phyloP scores from a whole-genome alignment of 2,888 invertebrate genomes.

The Tricholauxania praeusta region DNA sequence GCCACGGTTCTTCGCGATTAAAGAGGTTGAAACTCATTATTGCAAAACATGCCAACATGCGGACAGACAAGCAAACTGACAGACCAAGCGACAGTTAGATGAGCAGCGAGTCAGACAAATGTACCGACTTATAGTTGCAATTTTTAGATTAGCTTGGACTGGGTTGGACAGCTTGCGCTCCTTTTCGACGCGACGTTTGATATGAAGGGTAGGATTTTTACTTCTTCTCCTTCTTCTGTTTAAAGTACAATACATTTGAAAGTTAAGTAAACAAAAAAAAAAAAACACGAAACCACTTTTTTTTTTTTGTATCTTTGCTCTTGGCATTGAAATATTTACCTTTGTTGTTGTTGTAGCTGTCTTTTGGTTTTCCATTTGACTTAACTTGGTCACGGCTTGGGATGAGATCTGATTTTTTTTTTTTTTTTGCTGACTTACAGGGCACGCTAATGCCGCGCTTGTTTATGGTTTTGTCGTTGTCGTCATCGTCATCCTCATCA shows the following conservation, averaged over 20 bases:
- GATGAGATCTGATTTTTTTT: background rate
- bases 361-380: background rate
- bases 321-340: constrained; percentile 37
- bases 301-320: constrained; percentile 29
- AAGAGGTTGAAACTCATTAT: constrained; percentile 6
- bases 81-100: constrained; percentile 2
- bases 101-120: background rate
- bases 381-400: constrained; percentile 8
- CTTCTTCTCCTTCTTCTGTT: too few relatives aligned
- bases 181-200: background rate
- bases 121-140: constrained; percentile 12
- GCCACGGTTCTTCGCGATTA: background rate
- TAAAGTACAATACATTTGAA: constrained; percentile 7
- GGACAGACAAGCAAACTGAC: constrained; percentile 9
- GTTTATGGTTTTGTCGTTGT: constrained; percentile 22
- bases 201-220: constrained; percentile 17
- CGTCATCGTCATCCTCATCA: constrained; percentile 11
- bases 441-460: background rate
- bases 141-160: constrained; percentile 7
- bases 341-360: constrained; percentile 23
- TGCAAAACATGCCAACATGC: background rate
- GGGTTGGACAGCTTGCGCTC: background rate
- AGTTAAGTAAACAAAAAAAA: background rate
- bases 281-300: background rate
- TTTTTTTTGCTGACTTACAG: background rate